Conservation (phyloP, 1,140 invertebrate species). For the Zeugodacus cucurbitae region DNA sequence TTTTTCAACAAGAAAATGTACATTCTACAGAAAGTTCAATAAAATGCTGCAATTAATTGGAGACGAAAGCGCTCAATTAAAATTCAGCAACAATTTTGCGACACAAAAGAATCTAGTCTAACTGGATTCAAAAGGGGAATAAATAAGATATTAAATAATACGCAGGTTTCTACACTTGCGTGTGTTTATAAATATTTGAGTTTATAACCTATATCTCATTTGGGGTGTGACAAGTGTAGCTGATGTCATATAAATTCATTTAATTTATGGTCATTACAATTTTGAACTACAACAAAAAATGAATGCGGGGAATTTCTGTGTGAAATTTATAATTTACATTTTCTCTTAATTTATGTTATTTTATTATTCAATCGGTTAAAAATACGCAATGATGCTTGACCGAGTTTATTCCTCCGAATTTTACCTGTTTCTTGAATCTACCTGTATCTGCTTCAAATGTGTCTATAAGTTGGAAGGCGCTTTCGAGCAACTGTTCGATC, state of each 20-base stretch:
- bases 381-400: too few relatives aligned
- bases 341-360: not conserved
- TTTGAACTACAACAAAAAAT: not conserved
- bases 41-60: not conserved
- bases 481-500: too few relatives aligned
- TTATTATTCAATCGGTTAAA: not conserved
- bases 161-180: not conserved
- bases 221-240: not conserved
- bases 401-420: too few relatives aligned
- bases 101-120: slow-evolving; percentile 10
- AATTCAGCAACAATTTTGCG: not conserved
- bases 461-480: too few relatives aligned
- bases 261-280: slow-evolving; percentile 10
- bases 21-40: not conserved
- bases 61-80: not conserved
- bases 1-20: not conserved
- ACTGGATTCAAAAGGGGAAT: not conserved
- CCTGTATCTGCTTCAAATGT: too few relatives aligned
- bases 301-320: not conserved
- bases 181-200: not conserved
- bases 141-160: not conserved
- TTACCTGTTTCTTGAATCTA: too few relatives aligned
- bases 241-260: not conserved
- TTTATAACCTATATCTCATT: not conserved
- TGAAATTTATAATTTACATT: not conserved